Base-by-base conservation (phyloP, 1,140 invertebrate species). In the Nylanderia fulva region DNA sequence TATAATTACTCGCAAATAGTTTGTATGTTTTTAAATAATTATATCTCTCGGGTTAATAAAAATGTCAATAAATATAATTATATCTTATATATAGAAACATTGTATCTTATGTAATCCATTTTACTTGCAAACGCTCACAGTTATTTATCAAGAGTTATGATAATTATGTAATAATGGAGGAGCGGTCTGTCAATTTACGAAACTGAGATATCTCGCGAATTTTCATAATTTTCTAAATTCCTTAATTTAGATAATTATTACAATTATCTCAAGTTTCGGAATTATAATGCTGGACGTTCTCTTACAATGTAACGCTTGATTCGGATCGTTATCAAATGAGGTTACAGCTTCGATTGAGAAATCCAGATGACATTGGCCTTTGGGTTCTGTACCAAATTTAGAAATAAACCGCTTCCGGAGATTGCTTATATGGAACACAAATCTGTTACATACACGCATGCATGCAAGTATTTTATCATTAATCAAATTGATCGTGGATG, bases 281-380 rank as follows among this genome's bases (percentile, higher is more conserved):
- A 48, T 3, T 48, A 48, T 68, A 48, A 45, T 24, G 29, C 24
- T 52, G n/a, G 42, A 21, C n/a, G 13, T 18, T 52, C 42, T 79
- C 21, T 15, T 21, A 66, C 2, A 56, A 48, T 52, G 24, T 9
- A 1, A 36, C 6, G 27, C 13, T 18, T 63, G 15, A 54, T 48
- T 11, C 15, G 15, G n/a, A 33, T n/a, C 56, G 74, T 89, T 89
- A 89, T 89, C 87, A 36, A 69, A 83, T 72, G 54, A 79, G 83
- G 27, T 52, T 56, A 68, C 9, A 66, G 29, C 45, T 48, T 45
- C 36, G 48, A 89, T 89, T 89, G 61, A 84, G 87, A 89, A 89
- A 84, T 56, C 18, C 11, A 5, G 58, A 72, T 86, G 87, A 86
- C 88, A 89, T 89, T 89, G 87, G 56, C 85, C 87, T 89, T 83